Evolutionary conservation across 2,888 invertebrate species (phyloP).

Genomic region (Lutraria lutraria): DNA sequence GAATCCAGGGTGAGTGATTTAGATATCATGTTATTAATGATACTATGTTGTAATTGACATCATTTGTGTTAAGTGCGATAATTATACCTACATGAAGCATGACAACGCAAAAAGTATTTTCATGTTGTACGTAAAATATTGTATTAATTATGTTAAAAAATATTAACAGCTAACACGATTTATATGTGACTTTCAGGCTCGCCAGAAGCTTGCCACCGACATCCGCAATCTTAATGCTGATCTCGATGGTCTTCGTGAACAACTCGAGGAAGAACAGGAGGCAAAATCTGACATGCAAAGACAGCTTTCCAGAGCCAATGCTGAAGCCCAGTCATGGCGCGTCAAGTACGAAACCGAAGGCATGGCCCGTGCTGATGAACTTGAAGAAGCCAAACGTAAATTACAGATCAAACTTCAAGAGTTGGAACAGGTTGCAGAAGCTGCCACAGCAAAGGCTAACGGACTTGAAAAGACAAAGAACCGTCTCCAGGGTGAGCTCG

Average conservation of each 20-base stretch:
- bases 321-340: constrained; percentile 98
- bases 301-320: constrained; percentile 99
- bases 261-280: constrained; percentile 99
- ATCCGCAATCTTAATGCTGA: constrained; percentile 99
- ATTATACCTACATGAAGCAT: too few relatives aligned
- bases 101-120: too few relatives aligned
- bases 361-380: constrained; percentile 88
- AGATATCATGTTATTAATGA: background rate
- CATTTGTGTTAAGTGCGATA: background rate
- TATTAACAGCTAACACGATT: too few relatives aligned
- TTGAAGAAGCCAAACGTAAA: constrained; percentile 88
- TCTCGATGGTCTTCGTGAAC: constrained; percentile 99
- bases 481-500: constrained; percentile 97
- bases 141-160: too few relatives aligned
- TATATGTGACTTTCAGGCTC: constrained; percentile 48
- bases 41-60: background rate
- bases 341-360: constrained; percentile 98
- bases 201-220: constrained; percentile 89
- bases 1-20: constrained; percentile 89
- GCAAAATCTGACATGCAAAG: constrained; percentile 99
- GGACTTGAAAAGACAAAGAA: constrained; percentile 99
- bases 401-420: constrained; percentile 98
- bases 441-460: constrained; percentile 97
- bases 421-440: constrained; percentile 98
- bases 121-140: too few relatives aligned